Evolutionary conservation across 2,113 vertebrate species (phyloP), one percentile per base, ranked within the genome.

Genomic region (Panurus biarmicus): DNA sequence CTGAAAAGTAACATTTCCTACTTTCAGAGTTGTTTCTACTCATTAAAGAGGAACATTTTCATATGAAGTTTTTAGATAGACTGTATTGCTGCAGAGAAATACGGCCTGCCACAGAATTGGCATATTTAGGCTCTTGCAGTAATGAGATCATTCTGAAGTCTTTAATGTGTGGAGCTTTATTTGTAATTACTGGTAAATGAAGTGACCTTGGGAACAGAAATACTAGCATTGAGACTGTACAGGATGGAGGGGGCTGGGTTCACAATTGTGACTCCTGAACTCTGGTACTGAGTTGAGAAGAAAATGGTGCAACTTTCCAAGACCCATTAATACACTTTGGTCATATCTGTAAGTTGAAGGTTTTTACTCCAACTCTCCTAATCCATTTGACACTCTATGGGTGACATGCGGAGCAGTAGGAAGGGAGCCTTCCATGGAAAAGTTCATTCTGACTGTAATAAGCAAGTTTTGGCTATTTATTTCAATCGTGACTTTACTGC

Each of bases 101-200:
- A 5, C 0, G 0, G 4, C 0, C 0, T 56, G 18, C 26, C 14
- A 10, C 33, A 24, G 33, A 38, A 20, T 1, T 38, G 36, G 12
- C 1, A 0, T 18, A 5, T 45, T 50, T 38, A 24, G 31, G 7
- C 44, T 20, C 11, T 64, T 56, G 25, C 26, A 35, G 0, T 42
- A 48, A 36, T 36, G 14, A 28, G 65, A 62, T 54, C 3, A 10
- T 64, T 40, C 14, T 62, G 10, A 54, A n/a, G 21, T n/a, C 44
- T 60, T 74, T n/a, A 40, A 2, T 25, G 12, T 0, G 11, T 45
- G 17, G 36, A 65, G 25, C 12, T 82, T 54, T 14, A 12, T 29
- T 38, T 82, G 21, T 67, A 13, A 14, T 77, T 69, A 28, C 10
- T 61, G 29, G 33, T 54, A 12, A 47, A 71, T 35, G 14, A 36